Base-by-base conservation (phyloP, 2,113 vertebrate species). In the Otolemur garnettii region DNA sequence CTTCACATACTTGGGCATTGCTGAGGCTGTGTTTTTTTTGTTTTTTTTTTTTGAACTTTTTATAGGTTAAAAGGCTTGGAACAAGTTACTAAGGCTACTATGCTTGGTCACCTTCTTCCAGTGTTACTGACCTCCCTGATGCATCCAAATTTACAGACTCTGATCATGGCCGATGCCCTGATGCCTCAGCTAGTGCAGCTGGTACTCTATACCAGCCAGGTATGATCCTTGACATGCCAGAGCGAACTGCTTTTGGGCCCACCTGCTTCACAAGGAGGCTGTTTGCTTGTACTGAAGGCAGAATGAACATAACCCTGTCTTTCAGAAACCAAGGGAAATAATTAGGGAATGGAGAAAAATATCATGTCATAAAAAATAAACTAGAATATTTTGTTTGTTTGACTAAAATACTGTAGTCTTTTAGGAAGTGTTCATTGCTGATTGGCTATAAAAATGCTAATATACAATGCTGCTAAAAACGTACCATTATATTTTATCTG, bases 171-270 rank as follows among this genome's bases (percentile, higher is more conserved):
- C 17, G 99, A 99, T 50, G 99, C 99, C 21, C 98, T 99, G 96
- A 99, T 99, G 99, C 99, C 99, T 83, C 99, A 99, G 98, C 98
- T 99, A 68, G 99, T 99, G 53, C 99, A 99, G 97, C 98, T 99
- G 82, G 99, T 99, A 8, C 99, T 99, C 72, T 99, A 99, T 87
- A 99, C 99, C 53, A 99, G 99, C 97, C 99, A 99, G 99, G 99
- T 99, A 96, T 0, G 92, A 12, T 21, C 90, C 93, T 55, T 38
- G 2, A 12, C 24, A 10, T 60, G 60, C 45, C 19, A 2, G 13
- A 33, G 62, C 2, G 3, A 62, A 19, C 57, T 45, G 53, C 30
- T 30, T 24, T 60, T 24, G 0, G 0, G 42, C n/a, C 28, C 22
- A 2, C 55, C 42, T 1, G 2, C 50, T 81, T 92, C 71, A 21